These are phyloP conservation scores for Dromococcyx pavoninus DNA, from an alignment of 2,797 vertebrate genomes.

Conservation along the genomic window DNA sequence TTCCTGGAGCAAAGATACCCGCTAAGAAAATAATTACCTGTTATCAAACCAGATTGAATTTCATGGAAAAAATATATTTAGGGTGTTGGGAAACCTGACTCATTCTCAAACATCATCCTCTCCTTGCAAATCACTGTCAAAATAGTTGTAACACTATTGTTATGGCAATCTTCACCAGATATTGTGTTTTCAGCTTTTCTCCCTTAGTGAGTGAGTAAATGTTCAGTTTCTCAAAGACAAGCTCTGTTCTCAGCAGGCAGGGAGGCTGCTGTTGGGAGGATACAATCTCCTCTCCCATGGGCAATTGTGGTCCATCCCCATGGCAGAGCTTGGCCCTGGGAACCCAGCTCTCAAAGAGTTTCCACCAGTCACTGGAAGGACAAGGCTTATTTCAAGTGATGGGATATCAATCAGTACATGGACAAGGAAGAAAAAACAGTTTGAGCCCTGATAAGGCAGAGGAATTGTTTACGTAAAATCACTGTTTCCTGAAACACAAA, in stretches of 20 bases:
- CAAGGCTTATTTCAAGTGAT: no score
- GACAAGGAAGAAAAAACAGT: not conserved
- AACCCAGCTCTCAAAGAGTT: no score
- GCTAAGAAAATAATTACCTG: not conserved
- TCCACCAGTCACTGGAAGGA: not conserved
- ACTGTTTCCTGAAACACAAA: not conserved
- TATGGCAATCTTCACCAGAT: not conserved
- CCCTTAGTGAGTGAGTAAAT: rapidly evolving
- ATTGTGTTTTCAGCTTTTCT: rapidly evolving
- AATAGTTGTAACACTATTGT: not conserved
- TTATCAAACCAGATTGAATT: not conserved
- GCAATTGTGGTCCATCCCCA: rapidly evolving
- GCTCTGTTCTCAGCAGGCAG: not conserved
- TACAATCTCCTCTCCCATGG: not conserved
- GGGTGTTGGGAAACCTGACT: not conserved
- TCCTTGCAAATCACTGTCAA: not conserved
- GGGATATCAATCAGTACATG: rapidly evolving
- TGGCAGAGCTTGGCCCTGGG: not conserved
- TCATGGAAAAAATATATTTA: not conserved
- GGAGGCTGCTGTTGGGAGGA: not conserved
- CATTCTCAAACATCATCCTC: not conserved
- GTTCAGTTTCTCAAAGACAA: not conserved
- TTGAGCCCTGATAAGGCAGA: not conserved
- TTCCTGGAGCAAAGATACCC: not conserved
- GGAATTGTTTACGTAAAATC: not conserved